Conservation (phyloP, 2,113 vertebrate genomes). For the Bubo bubo region DNA sequence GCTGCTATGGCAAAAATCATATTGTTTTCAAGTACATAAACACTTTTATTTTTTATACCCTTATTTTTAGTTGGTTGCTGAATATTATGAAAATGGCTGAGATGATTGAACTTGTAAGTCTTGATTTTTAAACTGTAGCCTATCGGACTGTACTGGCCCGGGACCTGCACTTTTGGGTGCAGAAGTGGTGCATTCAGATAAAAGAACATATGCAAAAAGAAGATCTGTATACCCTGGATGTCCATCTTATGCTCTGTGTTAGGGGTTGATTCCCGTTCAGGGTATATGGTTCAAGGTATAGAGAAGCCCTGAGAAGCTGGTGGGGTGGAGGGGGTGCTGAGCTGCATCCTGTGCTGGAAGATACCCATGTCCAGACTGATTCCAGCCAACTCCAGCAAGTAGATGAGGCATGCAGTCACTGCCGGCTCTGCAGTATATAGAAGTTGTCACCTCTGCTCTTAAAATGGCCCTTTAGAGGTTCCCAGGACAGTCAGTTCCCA, state of each 20-base stretch:
- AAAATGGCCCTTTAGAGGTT: not conserved
- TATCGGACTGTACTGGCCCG: not conserved
- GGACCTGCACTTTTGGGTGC: not conserved
- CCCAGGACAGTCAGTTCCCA: not conserved
- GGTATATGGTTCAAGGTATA: not conserved
- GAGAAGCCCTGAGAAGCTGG: not conserved
- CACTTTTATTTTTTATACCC: not conserved
- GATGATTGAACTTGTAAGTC: not conserved
- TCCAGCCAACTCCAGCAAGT: not conserved
- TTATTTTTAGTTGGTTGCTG: not conserved
- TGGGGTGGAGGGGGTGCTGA: not conserved
- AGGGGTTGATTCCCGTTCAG: not conserved
- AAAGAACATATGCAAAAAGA: not conserved
- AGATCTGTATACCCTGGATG: not conserved
- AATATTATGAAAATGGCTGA: not conserved
- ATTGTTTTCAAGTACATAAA: not conserved
- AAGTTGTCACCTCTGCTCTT: not conserved
- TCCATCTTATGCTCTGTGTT: accelerated
- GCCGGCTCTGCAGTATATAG: not conserved
- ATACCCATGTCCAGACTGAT: not conserved
- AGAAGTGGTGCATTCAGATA: not conserved
- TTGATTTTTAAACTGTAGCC: not conserved
- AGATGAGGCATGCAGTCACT: not conserved
- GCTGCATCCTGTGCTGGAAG: not conserved
- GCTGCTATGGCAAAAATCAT: not conserved